These are phyloP conservation scores for Ursus arctos DNA, from an alignment of 2,113 vertebrate species.

Conservation along the genomic window DNA sequence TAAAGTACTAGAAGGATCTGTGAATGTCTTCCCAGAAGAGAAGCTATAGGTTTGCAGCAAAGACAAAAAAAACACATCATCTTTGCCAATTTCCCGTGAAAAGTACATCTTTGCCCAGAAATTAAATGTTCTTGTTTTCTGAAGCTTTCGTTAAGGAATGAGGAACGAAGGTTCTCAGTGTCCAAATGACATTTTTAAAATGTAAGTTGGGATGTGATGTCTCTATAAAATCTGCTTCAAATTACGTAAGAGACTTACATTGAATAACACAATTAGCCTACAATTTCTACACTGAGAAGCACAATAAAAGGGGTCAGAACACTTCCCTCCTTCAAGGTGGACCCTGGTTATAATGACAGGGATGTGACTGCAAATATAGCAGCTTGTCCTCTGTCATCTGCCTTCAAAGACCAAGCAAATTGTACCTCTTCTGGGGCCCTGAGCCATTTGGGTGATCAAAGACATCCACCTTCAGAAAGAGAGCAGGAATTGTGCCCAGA, in stretches of 20 bases:
- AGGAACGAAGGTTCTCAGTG: neutral
- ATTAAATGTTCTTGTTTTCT: neutral
- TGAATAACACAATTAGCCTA: neutral
- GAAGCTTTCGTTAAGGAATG: neutral
- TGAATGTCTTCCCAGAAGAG: neutral
- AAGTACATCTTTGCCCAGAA: neutral
- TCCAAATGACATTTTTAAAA: slow-evolving; percentile 3
- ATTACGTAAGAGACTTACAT: neutral
- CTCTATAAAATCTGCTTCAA: neutral
- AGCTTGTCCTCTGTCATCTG: neutral
- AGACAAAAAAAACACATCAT: neutral
- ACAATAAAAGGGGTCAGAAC: neutral
- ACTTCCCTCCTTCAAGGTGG: neutral
- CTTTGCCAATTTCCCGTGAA: neutral
- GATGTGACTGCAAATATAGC: fast-evolving
- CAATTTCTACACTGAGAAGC: neutral
- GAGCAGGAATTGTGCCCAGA: neutral
- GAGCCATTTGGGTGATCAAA: neutral
- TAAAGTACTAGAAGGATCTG: neutral
- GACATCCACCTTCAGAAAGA: neutral
- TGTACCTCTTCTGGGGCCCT: neutral
- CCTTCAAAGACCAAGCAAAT: neutral
- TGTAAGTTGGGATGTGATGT: neutral
- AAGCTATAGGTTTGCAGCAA: neutral
- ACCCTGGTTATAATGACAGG: neutral